Base-by-base conservation (phyloP, 1,140 invertebrate genomes). In the Bombyx mori region DNA sequence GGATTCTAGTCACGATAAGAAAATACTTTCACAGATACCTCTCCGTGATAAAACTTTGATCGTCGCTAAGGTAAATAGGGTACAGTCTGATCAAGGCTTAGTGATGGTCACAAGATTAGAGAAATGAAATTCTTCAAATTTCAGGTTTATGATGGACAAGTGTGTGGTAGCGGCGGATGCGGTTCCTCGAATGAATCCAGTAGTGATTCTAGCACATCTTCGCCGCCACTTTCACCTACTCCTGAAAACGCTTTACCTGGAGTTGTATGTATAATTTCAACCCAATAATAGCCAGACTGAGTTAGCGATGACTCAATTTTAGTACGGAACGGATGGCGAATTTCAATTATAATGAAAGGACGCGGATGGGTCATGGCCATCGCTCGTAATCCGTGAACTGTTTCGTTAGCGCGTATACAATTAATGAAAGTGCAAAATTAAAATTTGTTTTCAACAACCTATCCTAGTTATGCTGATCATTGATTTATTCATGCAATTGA, bases 11-110 rank as follows among this genome's bases (percentile, higher is more conserved):
- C 96, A 98, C 68, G 97, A 98, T 85, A 92, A 94, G 65, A 96
- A 96, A 90, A 91, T 97, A 18, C 90, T 99, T 44, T 94, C 93
- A 12, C 94, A 98, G 77, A 93, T 97, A 73, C 93, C 94, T 50
- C 90, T 98, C 51, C 89, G 95, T 66, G 97, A 99, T 88, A 98
- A 98, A 92, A 95, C 94, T 90, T 94, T 98, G 53, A 91, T 99
- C 60, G 94, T 95, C 62, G 97, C 94, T 10, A 98, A 98, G 88
- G 90, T 73, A 69, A 52, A 57, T 57, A 18, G 26, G 26, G 26
- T 35, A 35, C 26, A 35, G 26, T 5, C 26, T 35, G 26, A 5
- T 35, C 4, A 35, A 35, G 26, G 26, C 26, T 5, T 35, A 3
- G 2, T 35, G 2, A 35, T 35, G 4, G 26, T 3, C 2, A 35